phyloP scores from a whole-genome alignment of 2,113 vertebrate genomes.

The Microcebus tavaratra region DNA sequence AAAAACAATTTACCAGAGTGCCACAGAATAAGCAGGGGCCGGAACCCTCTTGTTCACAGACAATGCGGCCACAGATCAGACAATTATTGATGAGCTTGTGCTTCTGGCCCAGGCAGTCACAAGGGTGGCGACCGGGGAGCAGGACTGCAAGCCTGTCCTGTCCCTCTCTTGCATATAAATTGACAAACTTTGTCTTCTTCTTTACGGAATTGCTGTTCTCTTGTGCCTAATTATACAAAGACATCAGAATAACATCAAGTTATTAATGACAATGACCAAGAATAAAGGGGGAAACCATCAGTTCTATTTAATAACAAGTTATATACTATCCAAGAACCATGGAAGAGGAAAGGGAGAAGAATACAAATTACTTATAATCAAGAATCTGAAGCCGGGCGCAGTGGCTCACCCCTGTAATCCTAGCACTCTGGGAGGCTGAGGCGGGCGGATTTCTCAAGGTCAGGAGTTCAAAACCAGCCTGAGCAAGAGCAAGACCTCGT shows the following conservation, averaged over 20 bases:
- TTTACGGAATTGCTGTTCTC: constrained; percentile 85
- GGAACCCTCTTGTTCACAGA: constrained; percentile 96
- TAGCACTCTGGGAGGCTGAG: too few species aligned
- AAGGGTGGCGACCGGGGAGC: constrained; percentile 92
- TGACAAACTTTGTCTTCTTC: constrained; percentile 96
- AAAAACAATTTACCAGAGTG: constrained; percentile 86
- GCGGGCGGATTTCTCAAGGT: too few species aligned
- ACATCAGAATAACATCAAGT: constrained; percentile 18
- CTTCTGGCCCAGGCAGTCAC: constrained; percentile 97
- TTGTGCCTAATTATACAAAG: constrained; percentile 87
- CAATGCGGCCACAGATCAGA: constrained; percentile 94
- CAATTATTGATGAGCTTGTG: constrained; percentile 98
- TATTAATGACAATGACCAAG: constrained; percentile 16
- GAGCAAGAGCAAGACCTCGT: too few species aligned
- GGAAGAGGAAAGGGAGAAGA: background rate
- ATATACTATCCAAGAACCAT: background rate
- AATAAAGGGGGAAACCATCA: background rate
- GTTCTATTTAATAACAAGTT: constrained; percentile 13
- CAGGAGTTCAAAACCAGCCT: too few species aligned
- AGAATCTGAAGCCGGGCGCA: background rate
- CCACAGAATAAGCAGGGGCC: constrained; percentile 97
- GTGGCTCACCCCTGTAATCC: too few species aligned
- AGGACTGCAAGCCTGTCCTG: constrained; percentile 92
- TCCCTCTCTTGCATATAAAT: constrained; percentile 93
- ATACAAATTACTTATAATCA: constrained; percentile 31